Percentiles rank a stretch among this genome's conserved stretches.
Conservation (phyloP, 2,797 vertebrate species). For the Protosalanx chinensis region DNA sequence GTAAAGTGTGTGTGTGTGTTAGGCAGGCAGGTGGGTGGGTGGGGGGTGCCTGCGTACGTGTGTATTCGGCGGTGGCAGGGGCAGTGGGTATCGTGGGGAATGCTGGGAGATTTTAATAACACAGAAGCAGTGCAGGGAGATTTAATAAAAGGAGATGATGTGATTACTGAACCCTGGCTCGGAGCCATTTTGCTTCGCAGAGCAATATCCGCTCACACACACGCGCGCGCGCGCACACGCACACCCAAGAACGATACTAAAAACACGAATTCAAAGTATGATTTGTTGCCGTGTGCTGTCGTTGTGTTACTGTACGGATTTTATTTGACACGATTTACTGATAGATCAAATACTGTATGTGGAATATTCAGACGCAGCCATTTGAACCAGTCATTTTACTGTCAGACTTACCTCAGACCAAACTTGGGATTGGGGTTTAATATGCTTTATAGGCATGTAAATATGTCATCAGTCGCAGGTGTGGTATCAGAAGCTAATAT, state of each 20-base stretch:
- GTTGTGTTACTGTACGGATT: slow-evolving; percentile 48
- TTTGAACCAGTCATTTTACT: not conserved
- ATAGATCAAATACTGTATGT: slow-evolving; percentile 15
- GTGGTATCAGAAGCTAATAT: not conserved
- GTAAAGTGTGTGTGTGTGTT: slow-evolving; percentile 22
- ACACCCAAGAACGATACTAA: slow-evolving; percentile 54
- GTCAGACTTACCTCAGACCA: not conserved
- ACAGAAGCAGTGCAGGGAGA: slow-evolving; percentile 91
- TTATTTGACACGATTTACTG: slow-evolving; percentile 10
- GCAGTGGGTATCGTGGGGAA: slow-evolving; percentile 78
- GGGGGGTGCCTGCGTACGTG: slow-evolving; percentile 15
- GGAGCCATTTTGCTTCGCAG: slow-evolving; percentile 84
- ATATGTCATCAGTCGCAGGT: not conserved
- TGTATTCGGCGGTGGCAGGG: slow-evolving; percentile 54
- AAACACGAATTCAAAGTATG: slow-evolving; percentile 70
- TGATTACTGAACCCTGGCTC: slow-evolving; percentile 92
- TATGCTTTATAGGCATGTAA: not conserved
- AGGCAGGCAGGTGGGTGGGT: slow-evolving; percentile 49
- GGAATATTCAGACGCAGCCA: slow-evolving; percentile 15
- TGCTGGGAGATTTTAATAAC: slow-evolving; percentile 98
- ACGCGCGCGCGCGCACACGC: slow-evolving; percentile 29
- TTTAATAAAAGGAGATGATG: slow-evolving; percentile 97
- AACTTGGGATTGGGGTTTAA: not conserved
- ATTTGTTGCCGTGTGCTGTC: slow-evolving; percentile 54
- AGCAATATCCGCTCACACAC: slow-evolving; percentile 82